Percentiles rank a stretch among this genome's conserved stretches.
phyloP scores from a whole-genome alignment of 2,888 invertebrate species.

The Charanyca ferruginea region DNA sequence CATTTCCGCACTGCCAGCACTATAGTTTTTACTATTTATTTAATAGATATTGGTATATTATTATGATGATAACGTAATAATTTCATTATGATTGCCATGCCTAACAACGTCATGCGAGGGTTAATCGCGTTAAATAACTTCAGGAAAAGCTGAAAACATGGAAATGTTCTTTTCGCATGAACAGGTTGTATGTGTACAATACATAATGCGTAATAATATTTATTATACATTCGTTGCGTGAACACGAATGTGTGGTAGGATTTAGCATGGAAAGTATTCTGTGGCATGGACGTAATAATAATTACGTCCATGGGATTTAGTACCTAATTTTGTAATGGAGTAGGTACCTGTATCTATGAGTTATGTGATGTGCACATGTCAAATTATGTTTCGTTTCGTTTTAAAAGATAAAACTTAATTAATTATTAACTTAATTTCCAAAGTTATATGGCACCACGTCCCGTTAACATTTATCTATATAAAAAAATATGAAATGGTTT shows the following conservation, averaged over 20 bases:
- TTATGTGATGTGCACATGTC: background rate
- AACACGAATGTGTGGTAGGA: slow-evolving; percentile 29
- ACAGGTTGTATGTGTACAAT: background rate
- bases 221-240: slow-evolving; percentile 27
- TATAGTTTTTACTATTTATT: background rate
- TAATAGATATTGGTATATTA: no score
- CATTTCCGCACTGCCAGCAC: slow-evolving; percentile 6
- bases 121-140: background rate
- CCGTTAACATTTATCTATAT: background rate
- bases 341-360: background rate
- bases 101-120: background rate
- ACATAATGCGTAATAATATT: slow-evolving; percentile 8
- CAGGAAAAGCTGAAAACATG: slow-evolving; percentile 12
- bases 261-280: no score
- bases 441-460: background rate
- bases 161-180: slow-evolving; percentile 23
- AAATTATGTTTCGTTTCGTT: background rate
- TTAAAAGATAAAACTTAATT: background rate
- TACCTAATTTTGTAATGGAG: background rate
- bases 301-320: no score
- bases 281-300: no score
- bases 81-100: background rate
- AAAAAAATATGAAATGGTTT: background rate
- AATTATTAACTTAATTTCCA: no score
- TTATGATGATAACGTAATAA: no score